These are phyloP conservation scores for Microtus ochrogaster DNA, from an alignment of 2,113 vertebrate genomes.

Conservation along the genomic window DNA sequence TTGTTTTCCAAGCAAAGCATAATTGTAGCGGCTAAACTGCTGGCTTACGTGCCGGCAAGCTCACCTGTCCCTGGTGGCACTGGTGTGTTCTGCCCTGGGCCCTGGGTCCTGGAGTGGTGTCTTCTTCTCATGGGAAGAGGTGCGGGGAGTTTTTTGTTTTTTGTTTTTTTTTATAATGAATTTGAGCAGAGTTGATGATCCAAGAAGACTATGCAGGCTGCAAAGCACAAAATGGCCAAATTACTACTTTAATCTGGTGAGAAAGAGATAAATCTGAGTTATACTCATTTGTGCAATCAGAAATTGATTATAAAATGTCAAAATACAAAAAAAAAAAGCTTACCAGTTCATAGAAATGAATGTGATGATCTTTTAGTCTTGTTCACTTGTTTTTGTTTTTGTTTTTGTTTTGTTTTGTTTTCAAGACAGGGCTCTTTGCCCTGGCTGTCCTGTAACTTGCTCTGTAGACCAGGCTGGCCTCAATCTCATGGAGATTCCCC, in stretches of 20 bases:
- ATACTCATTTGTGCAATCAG: slow-evolving; percentile 24
- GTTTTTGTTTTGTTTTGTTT: background rate
- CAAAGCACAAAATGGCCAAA: slow-evolving; percentile 57
- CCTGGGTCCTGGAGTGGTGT: background rate
- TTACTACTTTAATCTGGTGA: background rate
- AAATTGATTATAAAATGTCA: slow-evolving; percentile 55
- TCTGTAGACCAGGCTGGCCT: background rate
- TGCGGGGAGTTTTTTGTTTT: slow-evolving; percentile 59
- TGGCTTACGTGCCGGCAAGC: background rate
- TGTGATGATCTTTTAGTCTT: background rate
- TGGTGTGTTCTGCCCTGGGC: slow-evolving; percentile 19
- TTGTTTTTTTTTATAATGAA: slow-evolving; percentile 60
- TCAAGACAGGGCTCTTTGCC: background rate
- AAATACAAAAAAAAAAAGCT: slow-evolving; percentile 34
- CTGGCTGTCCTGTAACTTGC: background rate
- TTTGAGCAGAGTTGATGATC: slow-evolving; percentile 49
- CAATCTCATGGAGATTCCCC: background rate
- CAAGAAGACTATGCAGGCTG: slow-evolving; percentile 40
- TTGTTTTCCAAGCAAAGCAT: slow-evolving; percentile 58
- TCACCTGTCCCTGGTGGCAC: slow-evolving; percentile 57
- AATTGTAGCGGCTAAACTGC: slow-evolving; percentile 52
- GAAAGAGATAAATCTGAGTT: background rate
- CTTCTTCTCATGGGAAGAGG: slow-evolving; percentile 52
- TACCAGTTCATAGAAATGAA: background rate
- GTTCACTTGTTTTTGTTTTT: background rate